Conservation (phyloP, 2,888 invertebrate species). For the Melanostoma scalare region DNA sequence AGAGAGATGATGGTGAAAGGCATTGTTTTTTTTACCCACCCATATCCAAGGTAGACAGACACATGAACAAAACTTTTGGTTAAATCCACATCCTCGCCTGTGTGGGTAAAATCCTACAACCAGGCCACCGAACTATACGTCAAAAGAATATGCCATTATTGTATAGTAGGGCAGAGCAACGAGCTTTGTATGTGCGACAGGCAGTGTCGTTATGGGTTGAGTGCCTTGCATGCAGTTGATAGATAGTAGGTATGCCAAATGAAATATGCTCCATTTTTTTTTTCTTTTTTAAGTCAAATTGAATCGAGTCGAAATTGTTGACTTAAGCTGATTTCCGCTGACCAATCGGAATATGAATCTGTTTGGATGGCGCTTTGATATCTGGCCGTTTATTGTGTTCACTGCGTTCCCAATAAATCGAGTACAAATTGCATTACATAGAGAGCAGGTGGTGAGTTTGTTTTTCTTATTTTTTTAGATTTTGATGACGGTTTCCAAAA, state of each 20-base stretch:
- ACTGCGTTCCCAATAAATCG: slow-evolving; percentile 19
- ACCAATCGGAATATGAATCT: slow-evolving; percentile 57
- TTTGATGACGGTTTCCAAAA: background rate
- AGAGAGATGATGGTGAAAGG: slow-evolving; percentile 28
- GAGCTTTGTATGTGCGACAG: background rate
- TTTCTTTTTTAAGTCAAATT: slow-evolving; percentile 28
- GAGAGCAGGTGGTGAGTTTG: background rate
- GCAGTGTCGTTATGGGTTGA: slow-evolving; percentile 19
- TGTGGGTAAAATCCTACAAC: background rate
- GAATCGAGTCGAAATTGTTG: slow-evolving; percentile 58
- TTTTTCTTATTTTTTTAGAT: slow-evolving; percentile 1
- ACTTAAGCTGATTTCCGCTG: slow-evolving; percentile 60
- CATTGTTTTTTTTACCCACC: slow-evolving; percentile 28
- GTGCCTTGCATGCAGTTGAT: slow-evolving; percentile 34
- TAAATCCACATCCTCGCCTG: slow-evolving; percentile 1
- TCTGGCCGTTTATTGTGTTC: slow-evolving; percentile 27
- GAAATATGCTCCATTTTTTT: slow-evolving; percentile 40
- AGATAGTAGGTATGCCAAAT: slow-evolving; percentile 13
- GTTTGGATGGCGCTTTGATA: slow-evolving; percentile 48
- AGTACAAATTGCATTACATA: slow-evolving; percentile 13
- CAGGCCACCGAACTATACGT: slow-evolving; percentile 17
- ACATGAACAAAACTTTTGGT: slow-evolving; percentile 26
- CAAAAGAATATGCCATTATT: background rate
- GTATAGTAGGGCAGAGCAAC: background rate
- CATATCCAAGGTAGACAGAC: background rate